Evolutionary conservation across 2,113 vertebrate species (phyloP).

Genomic region (Neotoma lepida): DNA sequence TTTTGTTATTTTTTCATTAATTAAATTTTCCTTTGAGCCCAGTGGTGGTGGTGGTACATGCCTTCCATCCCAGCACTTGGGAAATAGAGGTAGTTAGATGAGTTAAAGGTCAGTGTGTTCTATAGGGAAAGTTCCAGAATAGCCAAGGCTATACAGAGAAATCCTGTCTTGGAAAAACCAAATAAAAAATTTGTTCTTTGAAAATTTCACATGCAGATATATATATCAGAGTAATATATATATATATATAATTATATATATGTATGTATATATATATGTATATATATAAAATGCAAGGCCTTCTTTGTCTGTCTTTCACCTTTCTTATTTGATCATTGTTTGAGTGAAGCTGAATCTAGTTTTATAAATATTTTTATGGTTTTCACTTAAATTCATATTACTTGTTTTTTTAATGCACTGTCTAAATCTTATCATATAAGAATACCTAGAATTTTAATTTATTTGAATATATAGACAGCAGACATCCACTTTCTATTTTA

Average conservation of each 20-base stretch:
- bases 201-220: not conserved
- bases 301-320: not conserved
- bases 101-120: not conserved
- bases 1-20: not conserved
- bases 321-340: not conserved
- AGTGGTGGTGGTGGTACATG: no score
- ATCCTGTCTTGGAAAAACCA: not conserved
- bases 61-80: not conserved
- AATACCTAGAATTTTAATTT: not conserved
- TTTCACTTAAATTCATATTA: not conserved
- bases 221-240: not conserved
- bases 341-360: not conserved
- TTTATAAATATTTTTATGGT: not conserved
- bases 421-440: not conserved
- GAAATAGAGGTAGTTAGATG: rapidly evolving
- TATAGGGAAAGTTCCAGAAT: not conserved
- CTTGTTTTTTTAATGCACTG: not conserved
- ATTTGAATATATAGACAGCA: not conserved
- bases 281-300: not conserved
- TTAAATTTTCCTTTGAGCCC: not conserved
- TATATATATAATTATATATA: not conserved
- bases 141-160: not conserved
- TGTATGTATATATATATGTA: not conserved
- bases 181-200: no score
- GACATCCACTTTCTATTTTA: not conserved